Percentiles rank a stretch among this genome's conserved stretches.
These are phyloP conservation scores for Pogonomyrmex californicus DNA, from an alignment of 1,140 invertebrate species.

Conservation along the genomic window DNA sequence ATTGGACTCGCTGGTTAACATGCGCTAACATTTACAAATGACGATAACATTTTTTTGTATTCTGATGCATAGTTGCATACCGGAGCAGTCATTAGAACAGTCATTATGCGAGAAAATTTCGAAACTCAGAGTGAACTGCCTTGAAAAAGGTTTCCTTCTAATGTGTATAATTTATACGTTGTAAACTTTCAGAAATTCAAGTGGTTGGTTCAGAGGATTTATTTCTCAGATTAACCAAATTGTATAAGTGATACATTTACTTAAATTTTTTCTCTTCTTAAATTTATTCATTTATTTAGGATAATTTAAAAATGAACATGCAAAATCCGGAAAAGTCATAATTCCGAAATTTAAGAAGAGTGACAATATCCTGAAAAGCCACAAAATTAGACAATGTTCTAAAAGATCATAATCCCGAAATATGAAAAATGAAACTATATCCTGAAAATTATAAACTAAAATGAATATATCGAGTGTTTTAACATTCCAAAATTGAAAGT, in stretches of 20 bases:
- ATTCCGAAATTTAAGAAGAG: too few relatives aligned
- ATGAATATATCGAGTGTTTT: too few relatives aligned
- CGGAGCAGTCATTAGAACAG: conserved; percentile 11
- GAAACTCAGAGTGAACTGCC: conserved; percentile 32
- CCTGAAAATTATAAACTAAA: too few relatives aligned
- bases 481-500: too few relatives aligned
- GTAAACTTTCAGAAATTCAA: conserved; percentile 15
- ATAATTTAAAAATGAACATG: not conserved
- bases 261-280: not conserved
- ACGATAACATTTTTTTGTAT: conserved; percentile 16
- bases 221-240: not conserved
- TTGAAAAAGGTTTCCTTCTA: conserved; percentile 41
- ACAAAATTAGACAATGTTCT: too few relatives aligned
- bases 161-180: not conserved
- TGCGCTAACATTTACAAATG: not conserved
- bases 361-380: too few relatives aligned
- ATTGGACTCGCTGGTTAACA: not conserved
- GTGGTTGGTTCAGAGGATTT: conserved; percentile 16
- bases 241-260: not conserved
- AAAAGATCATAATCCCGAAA: too few relatives aligned
- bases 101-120: conserved; percentile 25
- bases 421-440: too few relatives aligned
- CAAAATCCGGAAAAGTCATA: too few relatives aligned
- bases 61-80: conserved; percentile 22
- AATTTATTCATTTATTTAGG: not conserved